phyloP scores from a whole-genome alignment of 2,888 invertebrate species.

The Aromia moschata region DNA sequence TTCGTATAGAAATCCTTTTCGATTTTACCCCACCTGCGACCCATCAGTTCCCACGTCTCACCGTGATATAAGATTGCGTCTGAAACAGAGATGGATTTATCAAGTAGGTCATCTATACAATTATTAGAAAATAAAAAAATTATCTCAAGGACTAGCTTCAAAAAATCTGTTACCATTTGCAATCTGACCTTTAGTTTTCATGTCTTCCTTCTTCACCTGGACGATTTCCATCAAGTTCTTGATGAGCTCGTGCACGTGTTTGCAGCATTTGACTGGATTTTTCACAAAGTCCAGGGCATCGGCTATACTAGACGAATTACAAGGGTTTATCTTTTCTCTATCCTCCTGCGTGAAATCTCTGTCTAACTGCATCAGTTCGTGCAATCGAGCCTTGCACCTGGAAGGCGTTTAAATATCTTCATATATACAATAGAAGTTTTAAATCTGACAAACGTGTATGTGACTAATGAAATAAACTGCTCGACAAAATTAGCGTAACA shows the following conservation, averaged over 20 bases:
- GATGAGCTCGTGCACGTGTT: conserved; percentile 88
- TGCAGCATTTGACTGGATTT: conserved; percentile 94
- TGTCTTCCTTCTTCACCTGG: conserved; percentile 84
- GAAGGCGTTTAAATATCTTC: too few relatives aligned
- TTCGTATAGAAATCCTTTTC: conserved; percentile 98
- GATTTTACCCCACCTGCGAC: conserved; percentile 96
- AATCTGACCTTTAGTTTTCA: conserved; percentile 79
- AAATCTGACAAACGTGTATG: too few relatives aligned
- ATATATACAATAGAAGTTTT: neutral
- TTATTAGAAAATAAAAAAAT: too few relatives aligned
- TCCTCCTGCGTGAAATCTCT: conserved; percentile 87
- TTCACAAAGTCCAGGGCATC: conserved; percentile 94
- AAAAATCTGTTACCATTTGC: too few relatives aligned
- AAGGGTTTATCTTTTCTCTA: conserved; percentile 88
- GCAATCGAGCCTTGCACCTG: conserved; percentile 95
- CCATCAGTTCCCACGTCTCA: conserved; percentile 99
- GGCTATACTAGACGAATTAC: conserved; percentile 88
- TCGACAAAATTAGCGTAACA: too few relatives aligned
- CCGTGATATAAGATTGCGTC: conserved; percentile 96
- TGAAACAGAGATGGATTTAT: conserved; percentile 50
- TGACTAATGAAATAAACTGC: too few relatives aligned
- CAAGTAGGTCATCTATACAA: too few relatives aligned
- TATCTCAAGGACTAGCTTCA: too few relatives aligned
- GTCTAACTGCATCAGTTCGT: conserved; percentile 91
- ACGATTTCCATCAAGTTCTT: conserved; percentile 88